These are phyloP conservation scores for Centruroides sculpturatus DNA, from an alignment of 1,140 invertebrate species.

Conservation along the genomic window DNA sequence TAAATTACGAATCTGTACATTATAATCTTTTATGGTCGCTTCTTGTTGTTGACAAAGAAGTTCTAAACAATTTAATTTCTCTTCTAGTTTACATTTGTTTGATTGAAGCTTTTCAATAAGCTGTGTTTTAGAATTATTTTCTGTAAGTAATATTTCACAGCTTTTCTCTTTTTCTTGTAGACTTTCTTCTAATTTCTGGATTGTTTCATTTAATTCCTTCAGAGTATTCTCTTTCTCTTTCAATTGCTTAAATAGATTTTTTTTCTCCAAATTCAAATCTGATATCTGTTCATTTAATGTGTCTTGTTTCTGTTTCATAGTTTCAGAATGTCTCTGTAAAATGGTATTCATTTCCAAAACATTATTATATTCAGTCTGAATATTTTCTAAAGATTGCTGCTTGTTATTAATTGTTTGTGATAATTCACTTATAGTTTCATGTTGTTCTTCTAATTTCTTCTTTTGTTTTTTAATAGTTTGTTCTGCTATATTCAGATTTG, in stretches of 20 bases:
- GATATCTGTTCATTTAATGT: constrained; percentile 1
- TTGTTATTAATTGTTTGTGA: neutral
- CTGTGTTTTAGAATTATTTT: constrained; percentile 1
- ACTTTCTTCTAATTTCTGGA: neutral
- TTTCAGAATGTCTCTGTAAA: constrained; percentile 11
- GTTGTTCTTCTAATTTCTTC: constrained; percentile 1
- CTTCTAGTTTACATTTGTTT: neutral
- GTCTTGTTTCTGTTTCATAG: constrained; percentile 8
- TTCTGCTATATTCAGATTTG: neutral
- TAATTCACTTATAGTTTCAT: neutral
- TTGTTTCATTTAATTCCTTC: constrained; percentile 1
- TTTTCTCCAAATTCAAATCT: constrained; percentile 5
- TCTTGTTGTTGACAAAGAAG: neutral
- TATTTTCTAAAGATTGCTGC: constrained; percentile 2
- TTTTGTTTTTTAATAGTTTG: constrained; percentile 1
- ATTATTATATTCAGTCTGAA: constrained; percentile 6
- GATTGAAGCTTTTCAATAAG: no score
- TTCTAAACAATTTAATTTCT: neutral
- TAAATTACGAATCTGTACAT: constrained; percentile 3
- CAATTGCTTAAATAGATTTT: constrained; percentile 3
- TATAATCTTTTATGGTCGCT: neutral
- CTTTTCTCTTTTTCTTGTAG: constrained; percentile 2
- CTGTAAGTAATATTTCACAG: constrained; percentile 2
- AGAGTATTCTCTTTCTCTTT: constrained; percentile 9
- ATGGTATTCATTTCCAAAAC: constrained; percentile 3